A percentile compares a stretch with the other conserved stretches of the same genome.
Conservation (phyloP, 2,113 vertebrate species). For the Benthochromis sp. region DNA sequence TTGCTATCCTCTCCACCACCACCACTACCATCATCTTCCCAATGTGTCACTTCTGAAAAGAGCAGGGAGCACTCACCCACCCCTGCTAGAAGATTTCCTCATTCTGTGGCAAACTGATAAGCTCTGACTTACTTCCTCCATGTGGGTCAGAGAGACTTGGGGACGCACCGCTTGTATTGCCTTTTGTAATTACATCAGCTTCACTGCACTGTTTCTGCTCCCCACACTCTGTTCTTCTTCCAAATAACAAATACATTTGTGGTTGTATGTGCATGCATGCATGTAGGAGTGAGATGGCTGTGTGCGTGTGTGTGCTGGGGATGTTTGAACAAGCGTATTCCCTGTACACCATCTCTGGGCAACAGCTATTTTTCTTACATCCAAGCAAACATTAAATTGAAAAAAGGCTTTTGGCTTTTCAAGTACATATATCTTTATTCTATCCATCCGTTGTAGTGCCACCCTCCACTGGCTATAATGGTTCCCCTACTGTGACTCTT, state of each 20-base stretch:
- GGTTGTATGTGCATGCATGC: neutral
- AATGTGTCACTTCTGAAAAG: conserved; percentile 41
- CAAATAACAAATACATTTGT: conserved; percentile 24
- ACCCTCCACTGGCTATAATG: neutral
- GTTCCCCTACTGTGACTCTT: neutral
- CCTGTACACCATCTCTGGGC: neutral
- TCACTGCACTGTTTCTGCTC: conserved; percentile 39
- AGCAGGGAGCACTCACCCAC: conserved; percentile 33
- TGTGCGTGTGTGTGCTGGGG: neutral
- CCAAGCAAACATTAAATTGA: conserved; percentile 20
- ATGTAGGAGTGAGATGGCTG: neutral
- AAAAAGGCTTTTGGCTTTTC: neutral
- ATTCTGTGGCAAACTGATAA: conserved; percentile 58
- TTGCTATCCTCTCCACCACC: conserved; percentile 8
- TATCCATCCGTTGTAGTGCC: neutral
- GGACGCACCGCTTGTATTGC: conserved; percentile 44
- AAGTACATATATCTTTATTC: neutral
- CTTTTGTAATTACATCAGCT: conserved; percentile 66
- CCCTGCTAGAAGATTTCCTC: conserved; percentile 37
- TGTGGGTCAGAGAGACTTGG: conserved; percentile 55
- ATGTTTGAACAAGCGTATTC: conserved; percentile 2
- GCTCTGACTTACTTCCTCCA: conserved; percentile 58
- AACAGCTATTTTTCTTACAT: conserved; percentile 9
- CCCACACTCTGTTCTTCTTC: conserved; percentile 1
- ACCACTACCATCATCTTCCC: conserved; percentile 17